These are phyloP conservation scores for Pachyuromys duprasi DNA, from an alignment of 2,797 vertebrate species.

Conservation along the genomic window DNA sequence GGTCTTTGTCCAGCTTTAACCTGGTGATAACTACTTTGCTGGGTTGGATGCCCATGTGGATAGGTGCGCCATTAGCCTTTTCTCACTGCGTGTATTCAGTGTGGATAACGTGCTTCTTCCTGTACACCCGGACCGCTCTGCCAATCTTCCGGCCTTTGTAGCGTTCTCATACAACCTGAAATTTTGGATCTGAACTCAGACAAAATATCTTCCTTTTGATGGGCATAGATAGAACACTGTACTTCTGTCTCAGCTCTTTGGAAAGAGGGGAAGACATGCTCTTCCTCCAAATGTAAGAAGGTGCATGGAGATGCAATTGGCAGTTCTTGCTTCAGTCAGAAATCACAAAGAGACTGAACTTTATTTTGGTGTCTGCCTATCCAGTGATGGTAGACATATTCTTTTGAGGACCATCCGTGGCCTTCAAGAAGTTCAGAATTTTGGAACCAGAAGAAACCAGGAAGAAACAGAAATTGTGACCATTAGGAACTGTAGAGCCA, in stretches of 20 bases:
- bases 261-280: neutral
- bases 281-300: neutral
- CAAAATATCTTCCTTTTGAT: neutral
- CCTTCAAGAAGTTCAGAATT: slow-evolving; percentile 33
- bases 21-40: neutral
- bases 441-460: slow-evolving; percentile 24
- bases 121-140: neutral
- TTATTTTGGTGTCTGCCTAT: neutral
- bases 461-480: slow-evolving; percentile 6
- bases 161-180: neutral
- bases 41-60: neutral
- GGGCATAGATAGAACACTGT: neutral
- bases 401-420: neutral
- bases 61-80: neutral
- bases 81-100: neutral
- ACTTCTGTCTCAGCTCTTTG: neutral
- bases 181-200: neutral
- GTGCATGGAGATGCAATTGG: no score
- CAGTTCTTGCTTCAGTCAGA: neutral
- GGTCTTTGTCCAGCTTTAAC: neutral
- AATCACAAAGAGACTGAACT: neutral
- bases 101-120: neutral
- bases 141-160: neutral
- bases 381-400: neutral
- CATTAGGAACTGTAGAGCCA: neutral